A percentile compares a stretch with the other conserved stretches of the same genome.
Conservation (phyloP, 2,888 invertebrate genomes). For the Abscondita cerata region DNA sequence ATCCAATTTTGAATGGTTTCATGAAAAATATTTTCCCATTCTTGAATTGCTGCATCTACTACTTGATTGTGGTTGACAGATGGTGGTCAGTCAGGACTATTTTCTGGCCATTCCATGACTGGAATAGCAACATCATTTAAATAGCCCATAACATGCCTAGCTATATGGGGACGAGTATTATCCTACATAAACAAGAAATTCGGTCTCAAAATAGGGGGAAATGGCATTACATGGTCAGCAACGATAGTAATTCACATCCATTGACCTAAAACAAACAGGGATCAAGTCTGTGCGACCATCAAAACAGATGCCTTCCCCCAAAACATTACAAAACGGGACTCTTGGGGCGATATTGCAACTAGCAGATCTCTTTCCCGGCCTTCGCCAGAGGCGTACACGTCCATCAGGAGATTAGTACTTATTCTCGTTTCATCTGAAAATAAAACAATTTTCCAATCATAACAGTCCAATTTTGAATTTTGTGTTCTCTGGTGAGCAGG, state of each 20-base stretch:
- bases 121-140: not conserved
- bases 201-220: not conserved
- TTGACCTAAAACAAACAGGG: too few relatives aligned
- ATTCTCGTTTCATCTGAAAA: not conserved
- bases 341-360: too few relatives aligned
- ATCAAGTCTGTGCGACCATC: too few relatives aligned
- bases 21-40: too few relatives aligned
- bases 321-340: too few relatives aligned
- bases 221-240: not conserved
- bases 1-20: too few relatives aligned
- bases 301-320: too few relatives aligned
- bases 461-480: conserved; percentile 9
- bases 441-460: conserved; percentile 1
- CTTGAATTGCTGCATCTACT: too few relatives aligned
- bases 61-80: not conserved
- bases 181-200: not conserved
- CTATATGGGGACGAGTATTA: not conserved
- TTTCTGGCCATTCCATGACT: not conserved
- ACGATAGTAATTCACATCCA: not conserved
- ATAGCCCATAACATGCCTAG: not conserved
- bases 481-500: too few relatives aligned
- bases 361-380: too few relatives aligned
- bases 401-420: too few relatives aligned
- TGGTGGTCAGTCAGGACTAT: not conserved
- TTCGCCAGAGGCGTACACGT: not conserved